Evolutionary conservation across 2,888 invertebrate species (phyloP), one percentile per base, ranked within the genome.

Genomic region (Pachycephus smyrnensis): DNA sequence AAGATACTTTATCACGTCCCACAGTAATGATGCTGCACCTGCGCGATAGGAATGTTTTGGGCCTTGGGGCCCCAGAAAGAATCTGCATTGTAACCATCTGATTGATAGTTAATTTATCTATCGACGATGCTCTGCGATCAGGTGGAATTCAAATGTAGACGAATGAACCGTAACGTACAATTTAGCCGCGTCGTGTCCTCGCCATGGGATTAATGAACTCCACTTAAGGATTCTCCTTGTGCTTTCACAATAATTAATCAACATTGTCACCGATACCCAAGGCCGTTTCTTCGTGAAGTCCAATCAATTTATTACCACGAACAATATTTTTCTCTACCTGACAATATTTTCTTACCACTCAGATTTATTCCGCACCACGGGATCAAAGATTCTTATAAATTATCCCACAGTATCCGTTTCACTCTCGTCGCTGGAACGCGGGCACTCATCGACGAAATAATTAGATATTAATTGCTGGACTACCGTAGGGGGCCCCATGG

Each of bases 381-480:
- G 3, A 12, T 23, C 6, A 55, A 55, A 23, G 55, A 2, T 9
- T 55, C 55, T 23, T 55, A 23, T 9, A 9, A 0, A 55, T 55
- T 55, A 68, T 35, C 78, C 75, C 80, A 80, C 80, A 80, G 84
- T 85, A 86, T 87, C 85, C 82, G 82, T 87, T 88, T 88, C 87
- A 86, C 82, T 82, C 83, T 82, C 80, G 78, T 73, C 76, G 76
- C 75, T 76, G 78, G 81, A 80, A 80, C 82, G 68, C 73, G 81
- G 79, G 69, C 84, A 84, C 85, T 88, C 88, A 87, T 88, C 86
- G 79, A 77, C 83, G 82, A 84, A 84, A 88, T 90, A 91, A 91
- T 91, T 89, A 89, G 88, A 83, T 85, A 88, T 89, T 90, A 90
- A 91, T 90, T 88, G 87, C 82, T 68, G 77, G 85, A 88, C 85